Evolutionary conservation across 2,113 vertebrate genomes (phyloP).

Genomic region (Sinocyclocheilus maitianheensis): DNA sequence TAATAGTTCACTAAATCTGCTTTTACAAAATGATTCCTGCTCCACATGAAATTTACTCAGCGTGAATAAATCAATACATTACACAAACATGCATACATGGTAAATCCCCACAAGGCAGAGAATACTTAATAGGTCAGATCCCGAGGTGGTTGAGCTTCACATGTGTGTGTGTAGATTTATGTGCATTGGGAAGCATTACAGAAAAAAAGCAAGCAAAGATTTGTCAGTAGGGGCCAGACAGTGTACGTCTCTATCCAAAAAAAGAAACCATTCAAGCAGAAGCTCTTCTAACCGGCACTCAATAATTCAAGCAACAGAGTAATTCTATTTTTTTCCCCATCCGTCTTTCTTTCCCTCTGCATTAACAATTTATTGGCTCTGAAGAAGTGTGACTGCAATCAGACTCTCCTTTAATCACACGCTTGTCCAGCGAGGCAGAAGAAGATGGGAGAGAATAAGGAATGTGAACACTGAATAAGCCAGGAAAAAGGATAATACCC

Average conservation of each 20-base stretch:
- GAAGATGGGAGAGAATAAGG: conserved; percentile 3
- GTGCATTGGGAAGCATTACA: neutral
- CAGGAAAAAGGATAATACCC: neutral
- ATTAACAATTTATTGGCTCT: conserved; percentile 72
- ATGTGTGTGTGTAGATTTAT: conserved; percentile 10
- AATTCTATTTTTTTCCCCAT: conserved; percentile 61
- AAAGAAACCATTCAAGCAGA: neutral
- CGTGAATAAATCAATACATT: conserved; percentile 22
- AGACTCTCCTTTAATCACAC: conserved; percentile 61
- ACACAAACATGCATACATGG: conserved; percentile 16
- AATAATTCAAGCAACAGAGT: conserved; percentile 71
- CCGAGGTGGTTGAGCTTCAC: neutral
- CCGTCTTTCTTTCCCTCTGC: conserved; percentile 57
- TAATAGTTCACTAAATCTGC: conserved; percentile 18
- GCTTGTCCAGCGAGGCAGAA: conserved; percentile 53
- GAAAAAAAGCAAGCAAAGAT: conserved; percentile 16
- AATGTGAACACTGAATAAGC: conserved; percentile 6
- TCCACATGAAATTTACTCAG: neutral
- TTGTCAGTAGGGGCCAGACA: neutral
- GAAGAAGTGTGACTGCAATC: conserved; percentile 64
- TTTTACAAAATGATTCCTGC: neutral
- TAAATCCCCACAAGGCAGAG: neutral
- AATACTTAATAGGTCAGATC: conserved; percentile 37
- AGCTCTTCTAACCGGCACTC: conserved; percentile 55
- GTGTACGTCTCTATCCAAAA: conserved; percentile 19